phyloP scores from a whole-genome alignment of 2,797 vertebrate genomes.

The Acanthurus lineatus region DNA sequence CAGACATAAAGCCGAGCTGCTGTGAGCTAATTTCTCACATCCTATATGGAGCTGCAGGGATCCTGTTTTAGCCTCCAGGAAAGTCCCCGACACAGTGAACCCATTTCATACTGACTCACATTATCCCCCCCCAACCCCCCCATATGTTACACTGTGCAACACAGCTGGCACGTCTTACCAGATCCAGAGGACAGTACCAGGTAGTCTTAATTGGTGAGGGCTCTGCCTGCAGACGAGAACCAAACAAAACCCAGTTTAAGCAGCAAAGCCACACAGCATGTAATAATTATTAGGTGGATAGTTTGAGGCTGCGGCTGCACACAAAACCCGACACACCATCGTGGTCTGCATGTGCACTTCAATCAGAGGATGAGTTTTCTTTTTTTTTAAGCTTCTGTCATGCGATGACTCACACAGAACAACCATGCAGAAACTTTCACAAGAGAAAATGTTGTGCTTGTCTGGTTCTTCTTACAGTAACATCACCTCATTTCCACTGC shows the following conservation, averaged over 20 bases:
- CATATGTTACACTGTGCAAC: not conserved
- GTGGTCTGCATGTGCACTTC: not conserved
- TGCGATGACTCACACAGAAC: not conserved
- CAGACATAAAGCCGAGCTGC: conserved; percentile 19
- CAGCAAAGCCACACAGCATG: no score
- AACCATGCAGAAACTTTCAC: not conserved
- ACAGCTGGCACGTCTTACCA: conserved; percentile 74
- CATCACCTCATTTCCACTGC: no score
- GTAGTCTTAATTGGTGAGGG: conserved; percentile 87
- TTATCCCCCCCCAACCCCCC: not conserved
- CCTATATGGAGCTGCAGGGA: conserved; percentile 19
- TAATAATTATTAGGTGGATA: not conserved
- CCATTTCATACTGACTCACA: conserved; percentile 42
- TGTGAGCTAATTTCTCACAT: conserved; percentile 40
- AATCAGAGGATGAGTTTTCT: not conserved
- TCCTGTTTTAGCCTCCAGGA: conserved; percentile 46
- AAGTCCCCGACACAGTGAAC: conserved; percentile 61
- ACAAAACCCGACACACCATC: not conserved
- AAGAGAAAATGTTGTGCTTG: no score
- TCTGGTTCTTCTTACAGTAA: no score
- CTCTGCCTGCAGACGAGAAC: conserved; percentile 75
- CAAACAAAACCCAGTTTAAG: not conserved
- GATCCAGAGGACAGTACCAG: conserved; percentile 88
- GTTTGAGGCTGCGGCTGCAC: not conserved
- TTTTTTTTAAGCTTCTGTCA: not conserved